phyloP scores from a whole-genome alignment of 2,888 invertebrate genomes.

The Alviniconcha strummeri region DNA sequence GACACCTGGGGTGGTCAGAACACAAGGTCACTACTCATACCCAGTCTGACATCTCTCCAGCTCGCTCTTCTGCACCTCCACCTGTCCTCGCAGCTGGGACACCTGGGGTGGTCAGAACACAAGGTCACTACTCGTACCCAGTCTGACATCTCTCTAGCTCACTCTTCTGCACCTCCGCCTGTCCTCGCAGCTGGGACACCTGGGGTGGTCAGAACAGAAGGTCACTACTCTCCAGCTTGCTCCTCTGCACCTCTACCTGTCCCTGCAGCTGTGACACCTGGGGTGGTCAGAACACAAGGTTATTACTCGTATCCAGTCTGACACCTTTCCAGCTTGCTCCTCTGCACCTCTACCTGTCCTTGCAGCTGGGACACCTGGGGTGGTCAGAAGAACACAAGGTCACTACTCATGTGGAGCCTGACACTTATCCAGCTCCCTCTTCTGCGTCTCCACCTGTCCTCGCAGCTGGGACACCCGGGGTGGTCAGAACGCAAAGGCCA shows the following conservation, averaged over 20 bases:
- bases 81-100: conserved; percentile 17
- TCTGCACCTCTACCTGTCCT: conserved; percentile 9
- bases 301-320: conserved; percentile 42
- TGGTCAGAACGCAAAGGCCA: too few species aligned
- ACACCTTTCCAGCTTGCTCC: conserved; percentile 33
- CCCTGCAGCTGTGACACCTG: conserved; percentile 18
- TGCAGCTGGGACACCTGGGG: conserved; percentile 18
- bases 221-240: conserved; percentile 32
- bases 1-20: not conserved
- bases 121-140: conserved; percentile 33
- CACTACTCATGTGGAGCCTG: conserved; percentile 42
- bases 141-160: conserved; percentile 33
- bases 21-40: conserved; percentile 25
- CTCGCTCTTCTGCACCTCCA: conserved; percentile 33
- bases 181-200: conserved; percentile 16
- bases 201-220: not conserved
- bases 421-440: conserved; percentile 32
- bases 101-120: not conserved
- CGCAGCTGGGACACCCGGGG: conserved; percentile 12
- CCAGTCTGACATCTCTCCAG: conserved; percentile 30
- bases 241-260: conserved; percentile 13
- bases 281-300: too few species aligned
- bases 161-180: conserved; percentile 23
- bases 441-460: conserved; percentile 11
- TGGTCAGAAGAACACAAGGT: too few species aligned